Evolutionary conservation across 2,888 invertebrate genomes (phyloP).

Genomic region (Galeruca laticollis): DNA sequence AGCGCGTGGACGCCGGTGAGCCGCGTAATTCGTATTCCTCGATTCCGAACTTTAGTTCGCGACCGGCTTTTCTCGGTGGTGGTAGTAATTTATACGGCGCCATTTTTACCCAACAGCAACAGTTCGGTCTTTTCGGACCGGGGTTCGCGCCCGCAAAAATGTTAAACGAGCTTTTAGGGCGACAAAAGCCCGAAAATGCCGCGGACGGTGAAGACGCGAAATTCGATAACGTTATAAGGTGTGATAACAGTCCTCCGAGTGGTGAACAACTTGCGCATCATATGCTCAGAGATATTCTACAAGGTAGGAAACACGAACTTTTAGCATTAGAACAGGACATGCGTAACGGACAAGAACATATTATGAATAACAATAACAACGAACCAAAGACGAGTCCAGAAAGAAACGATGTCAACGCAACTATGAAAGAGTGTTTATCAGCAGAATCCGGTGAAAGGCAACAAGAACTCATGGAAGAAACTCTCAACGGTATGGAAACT

Average conservation of each 20-base stretch:
- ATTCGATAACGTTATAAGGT: slow-evolving; percentile 65
- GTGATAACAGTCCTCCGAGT: slow-evolving; percentile 72
- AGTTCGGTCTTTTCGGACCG: slow-evolving; percentile 85
- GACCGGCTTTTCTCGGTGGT: slow-evolving; percentile 83
- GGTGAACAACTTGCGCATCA: slow-evolving; percentile 78
- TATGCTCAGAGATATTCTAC: slow-evolving; percentile 90
- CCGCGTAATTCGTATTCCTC: slow-evolving; percentile 92
- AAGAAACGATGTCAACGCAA: slow-evolving; percentile 57
- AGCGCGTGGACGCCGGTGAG: slow-evolving; percentile 96
- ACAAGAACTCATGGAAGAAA: slow-evolving; percentile 72
- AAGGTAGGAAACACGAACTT: slow-evolving; percentile 87
- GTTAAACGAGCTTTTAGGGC: slow-evolving; percentile 89
- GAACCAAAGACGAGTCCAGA: slow-evolving; percentile 67
- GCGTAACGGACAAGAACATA: slow-evolving; percentile 68
- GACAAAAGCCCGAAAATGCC: slow-evolving; percentile 73
- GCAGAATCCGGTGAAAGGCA: slow-evolving; percentile 71
- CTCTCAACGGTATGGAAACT: slow-evolving; percentile 73
- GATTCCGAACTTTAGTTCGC: slow-evolving; percentile 81
- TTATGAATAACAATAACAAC: slow-evolving; percentile 68
- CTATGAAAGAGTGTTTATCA: slow-evolving; percentile 71
- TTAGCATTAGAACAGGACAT: slow-evolving; percentile 79
- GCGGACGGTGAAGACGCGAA: slow-evolving; percentile 65
- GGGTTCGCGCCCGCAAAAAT: slow-evolving; percentile 91
- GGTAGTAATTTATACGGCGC: slow-evolving; percentile 84
- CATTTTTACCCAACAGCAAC: slow-evolving; percentile 84